These are phyloP conservation scores for Gobius niger DNA, from an alignment of 2,113 vertebrate species.

Conservation along the genomic window DNA sequence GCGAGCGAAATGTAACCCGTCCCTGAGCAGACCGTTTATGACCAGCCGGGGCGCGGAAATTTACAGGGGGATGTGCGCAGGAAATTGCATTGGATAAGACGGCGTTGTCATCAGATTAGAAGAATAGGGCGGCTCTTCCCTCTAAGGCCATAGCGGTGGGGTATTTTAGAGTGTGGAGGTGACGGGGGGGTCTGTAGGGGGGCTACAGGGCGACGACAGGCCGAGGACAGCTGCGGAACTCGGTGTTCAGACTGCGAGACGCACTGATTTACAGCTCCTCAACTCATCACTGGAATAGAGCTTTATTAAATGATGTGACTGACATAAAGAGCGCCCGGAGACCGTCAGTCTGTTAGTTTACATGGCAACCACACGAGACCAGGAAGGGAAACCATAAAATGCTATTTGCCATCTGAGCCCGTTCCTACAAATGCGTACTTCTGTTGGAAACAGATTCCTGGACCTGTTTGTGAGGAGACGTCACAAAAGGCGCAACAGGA, in stretches of 20 bases:
- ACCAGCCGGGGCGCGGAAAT: neutral
- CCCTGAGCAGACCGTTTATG: conserved; percentile 3
- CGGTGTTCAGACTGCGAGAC: neutral
- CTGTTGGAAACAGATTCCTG: too few species aligned
- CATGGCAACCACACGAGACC: too few species aligned
- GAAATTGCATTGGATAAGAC: neutral
- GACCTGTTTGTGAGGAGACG: too few species aligned
- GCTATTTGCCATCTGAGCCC: too few species aligned
- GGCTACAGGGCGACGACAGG: conserved; percentile 30
- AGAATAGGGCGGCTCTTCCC: neutral
- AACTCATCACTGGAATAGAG: too few species aligned
- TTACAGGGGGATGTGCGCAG: neutral
- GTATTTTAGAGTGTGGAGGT: neutral
- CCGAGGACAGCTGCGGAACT: conserved; percentile 42
- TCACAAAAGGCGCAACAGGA: too few species aligned
- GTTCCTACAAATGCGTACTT: too few species aligned
- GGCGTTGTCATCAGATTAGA: neutral
- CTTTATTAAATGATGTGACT: neutral
- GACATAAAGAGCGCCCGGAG: neutral
- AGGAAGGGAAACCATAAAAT: too few species aligned
- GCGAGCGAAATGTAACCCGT: neutral
- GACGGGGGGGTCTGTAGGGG: conserved; percentile 3
- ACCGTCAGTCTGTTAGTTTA: too few species aligned
- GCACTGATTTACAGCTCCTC: neutral
- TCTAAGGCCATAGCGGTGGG: neutral